A percentile compares a stretch with the other conserved stretches of the same genome.
phyloP scores from a whole-genome alignment of 1,140 invertebrate species.

The Helicorthomorpha holstii region DNA sequence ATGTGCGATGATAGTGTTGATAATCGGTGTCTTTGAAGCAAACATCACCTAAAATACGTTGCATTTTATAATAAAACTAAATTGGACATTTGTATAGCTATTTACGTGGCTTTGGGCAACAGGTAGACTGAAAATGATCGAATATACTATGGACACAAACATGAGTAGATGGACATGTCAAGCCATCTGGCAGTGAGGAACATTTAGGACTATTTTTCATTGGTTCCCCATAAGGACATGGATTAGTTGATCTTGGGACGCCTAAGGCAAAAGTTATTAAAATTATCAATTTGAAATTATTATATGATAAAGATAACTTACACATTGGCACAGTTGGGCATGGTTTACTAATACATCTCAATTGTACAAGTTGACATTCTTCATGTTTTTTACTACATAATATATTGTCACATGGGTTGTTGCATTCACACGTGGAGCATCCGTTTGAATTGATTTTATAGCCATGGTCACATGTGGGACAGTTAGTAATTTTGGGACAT shows the following conservation, averaged over 20 bases:
- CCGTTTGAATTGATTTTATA: constrained; percentile 42
- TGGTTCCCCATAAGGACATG: constrained; percentile 46
- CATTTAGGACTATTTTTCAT: constrained; percentile 15
- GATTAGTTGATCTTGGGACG: constrained; percentile 52
- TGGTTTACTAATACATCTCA: constrained; percentile 32
- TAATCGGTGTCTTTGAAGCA: constrained; percentile 55
- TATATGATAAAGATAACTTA: constrained; percentile 6
- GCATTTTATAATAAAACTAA: not conserved
- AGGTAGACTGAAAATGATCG: constrained; percentile 50
- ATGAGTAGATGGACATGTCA: constrained; percentile 59
- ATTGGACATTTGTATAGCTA: not conserved
- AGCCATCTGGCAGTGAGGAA: constrained; percentile 34
- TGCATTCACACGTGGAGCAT: constrained; percentile 55
- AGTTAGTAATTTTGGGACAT: not conserved
- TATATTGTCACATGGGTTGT: constrained; percentile 47
- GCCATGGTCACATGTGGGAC: constrained; percentile 23
- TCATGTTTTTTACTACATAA: constrained; percentile 15
- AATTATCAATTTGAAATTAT: not conserved
- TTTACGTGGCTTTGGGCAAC: constrained; percentile 62
- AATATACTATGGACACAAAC: constrained; percentile 64
- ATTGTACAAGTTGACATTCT: constrained; percentile 29
- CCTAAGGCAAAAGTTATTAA: not conserved
- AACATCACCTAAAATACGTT: constrained; percentile 41
- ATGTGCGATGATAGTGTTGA: constrained; percentile 24
- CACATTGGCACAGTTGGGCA: constrained; percentile 63